phyloP scores from a whole-genome alignment of 1,140 invertebrate species.

The Listronotus bonariensis region DNA sequence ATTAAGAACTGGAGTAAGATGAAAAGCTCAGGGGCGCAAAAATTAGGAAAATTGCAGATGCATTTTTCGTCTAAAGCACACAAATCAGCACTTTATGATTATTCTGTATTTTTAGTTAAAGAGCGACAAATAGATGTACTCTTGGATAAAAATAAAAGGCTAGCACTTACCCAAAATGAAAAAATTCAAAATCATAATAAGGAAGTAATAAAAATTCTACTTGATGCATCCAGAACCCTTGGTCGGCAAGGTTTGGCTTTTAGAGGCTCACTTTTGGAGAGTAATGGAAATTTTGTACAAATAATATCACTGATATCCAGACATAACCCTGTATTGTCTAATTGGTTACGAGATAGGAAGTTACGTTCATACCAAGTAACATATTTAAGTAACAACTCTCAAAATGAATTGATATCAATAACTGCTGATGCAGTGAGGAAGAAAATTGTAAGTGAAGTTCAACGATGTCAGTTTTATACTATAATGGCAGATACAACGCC shows the following conservation, averaged over 20 bases:
- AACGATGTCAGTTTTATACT: background rate
- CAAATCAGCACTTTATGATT: background rate
- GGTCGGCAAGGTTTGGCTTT: background rate
- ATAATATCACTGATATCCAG: background rate
- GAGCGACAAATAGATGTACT: background rate
- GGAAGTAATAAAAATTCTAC: background rate
- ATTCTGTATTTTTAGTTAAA: background rate
- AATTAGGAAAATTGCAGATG: background rate
- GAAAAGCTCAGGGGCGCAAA: background rate
- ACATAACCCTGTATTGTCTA: background rate
- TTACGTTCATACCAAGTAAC: too few relatives aligned
- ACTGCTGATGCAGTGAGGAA: background rate
- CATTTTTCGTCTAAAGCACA: conserved; percentile 4
- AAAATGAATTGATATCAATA: conserved; percentile 3
- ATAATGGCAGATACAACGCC: conserved; percentile 3
- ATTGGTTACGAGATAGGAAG: background rate
- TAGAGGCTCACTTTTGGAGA: background rate
- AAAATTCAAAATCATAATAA: background rate
- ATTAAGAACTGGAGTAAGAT: conserved; percentile 1
- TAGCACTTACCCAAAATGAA: background rate
- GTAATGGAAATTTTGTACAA: background rate
- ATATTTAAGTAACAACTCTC: background rate
- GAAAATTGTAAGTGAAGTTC: background rate
- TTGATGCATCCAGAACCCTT: background rate
- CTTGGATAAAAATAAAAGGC: background rate